Evolutionary conservation across 2,113 vertebrate genomes (phyloP).

Genomic region (Dicentrarchus labrax): DNA sequence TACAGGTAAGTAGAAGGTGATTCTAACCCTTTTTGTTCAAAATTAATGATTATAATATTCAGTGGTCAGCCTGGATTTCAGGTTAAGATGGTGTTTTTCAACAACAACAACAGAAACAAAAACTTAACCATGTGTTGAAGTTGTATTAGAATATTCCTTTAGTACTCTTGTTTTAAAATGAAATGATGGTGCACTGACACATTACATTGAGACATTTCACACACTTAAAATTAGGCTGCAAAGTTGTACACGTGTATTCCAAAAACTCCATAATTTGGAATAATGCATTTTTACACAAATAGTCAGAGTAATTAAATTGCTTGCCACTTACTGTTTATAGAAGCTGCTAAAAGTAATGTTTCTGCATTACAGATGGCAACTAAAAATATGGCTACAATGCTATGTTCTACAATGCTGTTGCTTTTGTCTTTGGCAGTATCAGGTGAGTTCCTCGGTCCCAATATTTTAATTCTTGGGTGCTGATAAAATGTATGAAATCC

Average conservation of each 20-base stretch:
- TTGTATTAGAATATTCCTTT: neutral
- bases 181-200: neutral
- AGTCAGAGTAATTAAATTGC: neutral
- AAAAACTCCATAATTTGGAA: neutral
- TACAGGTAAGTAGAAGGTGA: constrained; percentile 64
- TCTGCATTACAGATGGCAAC: constrained; percentile 50
- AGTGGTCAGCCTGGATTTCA: neutral
- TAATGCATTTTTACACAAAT: neutral
- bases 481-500: neutral
- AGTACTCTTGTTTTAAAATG: neutral
- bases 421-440: constrained; percentile 50
- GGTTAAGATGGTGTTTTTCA: neutral
- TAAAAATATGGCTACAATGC: constrained; percentile 59
- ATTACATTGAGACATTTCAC: neutral
- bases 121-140: neutral
- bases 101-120: neutral
- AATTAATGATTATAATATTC: neutral
- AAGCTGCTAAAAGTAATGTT: constrained; percentile 1
- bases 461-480: neutral
- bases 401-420: constrained; percentile 51
- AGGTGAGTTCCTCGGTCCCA: constrained; percentile 60
- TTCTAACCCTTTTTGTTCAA: neutral
- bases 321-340: neutral
- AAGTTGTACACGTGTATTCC: no score
- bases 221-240: neutral